Conservation (phyloP, 2,888 invertebrate species). For the Drosophila histrio region DNA sequence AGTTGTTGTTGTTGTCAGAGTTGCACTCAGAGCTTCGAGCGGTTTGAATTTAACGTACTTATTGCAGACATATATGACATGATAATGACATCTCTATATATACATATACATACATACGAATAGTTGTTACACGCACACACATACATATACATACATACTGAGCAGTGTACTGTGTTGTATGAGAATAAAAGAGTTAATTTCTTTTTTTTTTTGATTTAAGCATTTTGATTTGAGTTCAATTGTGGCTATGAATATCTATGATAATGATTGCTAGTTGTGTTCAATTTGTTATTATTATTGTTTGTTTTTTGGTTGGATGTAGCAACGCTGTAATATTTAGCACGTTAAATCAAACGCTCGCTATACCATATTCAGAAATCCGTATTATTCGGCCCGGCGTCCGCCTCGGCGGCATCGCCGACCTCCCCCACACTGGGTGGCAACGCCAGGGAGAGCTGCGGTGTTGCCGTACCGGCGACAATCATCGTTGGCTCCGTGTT, state of each 20-base stretch:
- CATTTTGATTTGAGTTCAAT: slow-evolving; percentile 68
- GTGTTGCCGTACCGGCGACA: slow-evolving; percentile 84
- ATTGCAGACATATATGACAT: slow-evolving; percentile 55
- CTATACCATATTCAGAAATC: slow-evolving; percentile 90
- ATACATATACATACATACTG: slow-evolving; percentile 1
- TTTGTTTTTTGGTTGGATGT: slow-evolving; percentile 13
- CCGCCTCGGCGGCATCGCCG: slow-evolving; percentile 81
- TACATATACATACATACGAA: slow-evolving; percentile 16
- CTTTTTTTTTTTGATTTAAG: slow-evolving; percentile 73
- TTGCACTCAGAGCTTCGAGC: slow-evolving; percentile 55
- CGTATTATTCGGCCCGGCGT: slow-evolving; percentile 84
- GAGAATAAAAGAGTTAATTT: slow-evolving; percentile 40
- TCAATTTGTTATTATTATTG: slow-evolving; percentile 6
- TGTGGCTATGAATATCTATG: slow-evolving; percentile 30
- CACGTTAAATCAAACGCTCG: slow-evolving; percentile 89
- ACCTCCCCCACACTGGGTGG: slow-evolving; percentile 78
- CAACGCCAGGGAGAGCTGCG: slow-evolving; percentile 84
- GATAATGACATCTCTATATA: slow-evolving; percentile 32
- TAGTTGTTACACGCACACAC: slow-evolving; percentile 6
- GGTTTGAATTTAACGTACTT: slow-evolving; percentile 79
- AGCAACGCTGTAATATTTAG: slow-evolving; percentile 70
- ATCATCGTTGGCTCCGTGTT: slow-evolving; percentile 94
- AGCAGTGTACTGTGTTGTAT: neutral
- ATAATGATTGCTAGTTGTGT: slow-evolving; percentile 17
- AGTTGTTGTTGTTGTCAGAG: slow-evolving; percentile 7